These are phyloP conservation scores for Heliocidaris tuberculata DNA, from an alignment of 35 echinoderm and acorn worm species.

Conservation along the genomic window DNA sequence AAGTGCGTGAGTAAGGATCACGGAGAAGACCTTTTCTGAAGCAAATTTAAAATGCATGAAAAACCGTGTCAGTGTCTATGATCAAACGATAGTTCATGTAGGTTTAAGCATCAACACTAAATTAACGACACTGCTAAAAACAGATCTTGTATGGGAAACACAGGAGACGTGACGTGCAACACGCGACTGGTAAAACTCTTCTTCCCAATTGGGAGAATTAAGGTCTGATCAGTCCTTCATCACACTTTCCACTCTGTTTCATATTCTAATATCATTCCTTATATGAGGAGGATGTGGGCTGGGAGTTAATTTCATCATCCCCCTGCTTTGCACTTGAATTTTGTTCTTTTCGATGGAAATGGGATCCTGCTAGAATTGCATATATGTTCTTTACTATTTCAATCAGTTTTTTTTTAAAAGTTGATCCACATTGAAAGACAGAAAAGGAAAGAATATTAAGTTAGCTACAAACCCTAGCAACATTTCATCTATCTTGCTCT, in stretches of 20 bases:
- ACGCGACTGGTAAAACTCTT: constrained; percentile 1
- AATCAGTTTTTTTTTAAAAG: too few relatives aligned
- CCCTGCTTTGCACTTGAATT: background rate
- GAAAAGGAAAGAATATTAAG: too few relatives aligned
- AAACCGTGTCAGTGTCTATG: background rate
- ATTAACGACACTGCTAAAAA: background rate
- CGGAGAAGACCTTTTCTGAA: background rate
- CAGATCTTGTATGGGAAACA: background rate
- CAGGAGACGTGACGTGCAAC: background rate
- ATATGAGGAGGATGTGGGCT: background rate
- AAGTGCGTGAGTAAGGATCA: background rate
- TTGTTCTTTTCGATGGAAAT: too few relatives aligned
- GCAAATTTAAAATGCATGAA: constrained; percentile 12
- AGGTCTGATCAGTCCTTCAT: background rate
- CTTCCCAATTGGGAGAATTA: background rate
- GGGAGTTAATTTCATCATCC: background rate
- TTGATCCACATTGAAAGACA: too few relatives aligned
- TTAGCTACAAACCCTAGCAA: too few relatives aligned
- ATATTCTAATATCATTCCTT: background rate
- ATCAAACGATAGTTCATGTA: background rate
- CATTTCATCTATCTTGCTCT: too few relatives aligned
- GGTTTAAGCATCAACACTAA: background rate
- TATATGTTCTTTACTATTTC: too few relatives aligned
- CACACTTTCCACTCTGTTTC: background rate
- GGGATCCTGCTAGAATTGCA: too few relatives aligned